A percentile compares a stretch with the other conserved stretches of the same genome.
These are phyloP conservation scores for Glaucomys volans DNA, from an alignment of 2,113 vertebrate genomes.

Conservation along the genomic window DNA sequence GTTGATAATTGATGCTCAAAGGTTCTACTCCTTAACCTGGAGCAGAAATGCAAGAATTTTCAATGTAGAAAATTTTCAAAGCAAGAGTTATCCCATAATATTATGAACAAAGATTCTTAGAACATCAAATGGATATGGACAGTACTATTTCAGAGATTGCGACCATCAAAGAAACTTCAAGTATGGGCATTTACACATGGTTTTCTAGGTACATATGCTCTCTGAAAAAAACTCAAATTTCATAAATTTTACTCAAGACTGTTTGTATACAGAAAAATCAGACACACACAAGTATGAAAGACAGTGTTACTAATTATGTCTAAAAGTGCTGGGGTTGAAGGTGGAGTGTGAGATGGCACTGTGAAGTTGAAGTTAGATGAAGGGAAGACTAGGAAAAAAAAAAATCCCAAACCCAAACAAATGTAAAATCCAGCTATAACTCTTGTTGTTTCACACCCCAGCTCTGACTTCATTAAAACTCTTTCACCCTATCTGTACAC, in stretches of 20 bases:
- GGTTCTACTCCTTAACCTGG: neutral
- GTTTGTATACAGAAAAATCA: neutral
- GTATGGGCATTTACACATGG: neutral
- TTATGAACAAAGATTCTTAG: neutral
- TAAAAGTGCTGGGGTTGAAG: neutral
- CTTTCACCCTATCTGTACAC: neutral
- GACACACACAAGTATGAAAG: neutral
- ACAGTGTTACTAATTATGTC: neutral
- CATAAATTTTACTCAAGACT: too few species aligned
- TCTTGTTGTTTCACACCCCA: neutral
- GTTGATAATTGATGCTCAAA: neutral
- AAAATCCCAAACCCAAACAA: neutral
- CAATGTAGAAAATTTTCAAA: neutral
- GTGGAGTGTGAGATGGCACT: neutral
- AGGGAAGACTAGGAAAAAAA: neutral
- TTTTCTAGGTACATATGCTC: neutral
- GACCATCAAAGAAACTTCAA: neutral
- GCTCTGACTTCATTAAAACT: neutral
- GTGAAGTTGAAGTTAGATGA: neutral
- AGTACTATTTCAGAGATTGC: neutral
- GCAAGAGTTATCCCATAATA: neutral
- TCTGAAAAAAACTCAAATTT: neutral
- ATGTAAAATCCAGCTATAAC: neutral
- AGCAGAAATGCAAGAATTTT: constrained; percentile 9
- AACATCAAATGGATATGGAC: neutral